These are phyloP conservation scores for Cosmia pyralina DNA, from an alignment of 2,888 invertebrate genomes.

Conservation along the genomic window DNA sequence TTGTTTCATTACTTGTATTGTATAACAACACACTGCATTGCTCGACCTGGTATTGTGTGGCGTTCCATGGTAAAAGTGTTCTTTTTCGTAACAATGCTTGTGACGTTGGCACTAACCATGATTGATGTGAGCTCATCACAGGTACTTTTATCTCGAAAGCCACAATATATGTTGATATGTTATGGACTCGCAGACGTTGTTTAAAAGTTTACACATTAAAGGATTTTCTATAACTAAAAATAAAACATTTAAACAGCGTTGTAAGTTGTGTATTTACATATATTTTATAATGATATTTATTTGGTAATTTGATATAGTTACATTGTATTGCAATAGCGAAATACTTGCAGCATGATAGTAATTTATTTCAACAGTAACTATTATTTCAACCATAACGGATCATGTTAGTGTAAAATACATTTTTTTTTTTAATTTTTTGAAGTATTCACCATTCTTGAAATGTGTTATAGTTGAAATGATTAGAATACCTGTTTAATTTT, in stretches of 20 bases:
- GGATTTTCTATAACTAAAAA: background rate
- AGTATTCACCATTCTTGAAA: background rate
- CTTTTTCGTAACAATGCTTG: constrained; percentile 63
- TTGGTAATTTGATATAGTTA: constrained; percentile 63
- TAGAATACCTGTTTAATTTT: constrained; percentile 45
- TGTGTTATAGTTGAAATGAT: constrained; percentile 58
- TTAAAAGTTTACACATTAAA: constrained; percentile 19
- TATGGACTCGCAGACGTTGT: constrained; percentile 43
- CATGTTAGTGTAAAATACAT: background rate
- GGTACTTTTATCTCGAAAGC: constrained; percentile 67
- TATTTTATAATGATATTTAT: constrained; percentile 60
- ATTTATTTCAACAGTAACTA: constrained; percentile 39
- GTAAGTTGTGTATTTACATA: constrained; percentile 49
- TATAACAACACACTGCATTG: constrained; percentile 52
- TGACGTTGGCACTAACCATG: constrained; percentile 64
- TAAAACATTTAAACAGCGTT: constrained; percentile 36
- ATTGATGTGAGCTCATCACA: constrained; percentile 63
- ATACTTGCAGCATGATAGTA: constrained; percentile 67
- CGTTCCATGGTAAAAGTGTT: constrained; percentile 67
- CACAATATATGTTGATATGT: constrained; percentile 56
- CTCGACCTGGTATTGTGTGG: constrained; percentile 63
- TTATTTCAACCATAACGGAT: constrained; percentile 54
- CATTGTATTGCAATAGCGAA: constrained; percentile 59
- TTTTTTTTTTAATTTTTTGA: background rate
- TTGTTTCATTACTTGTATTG: constrained; percentile 77